Evolutionary conservation across 1,140 invertebrate genomes (phyloP), one percentile per base, ranked within the genome.

Genomic region (Drosophila arizonae): DNA sequence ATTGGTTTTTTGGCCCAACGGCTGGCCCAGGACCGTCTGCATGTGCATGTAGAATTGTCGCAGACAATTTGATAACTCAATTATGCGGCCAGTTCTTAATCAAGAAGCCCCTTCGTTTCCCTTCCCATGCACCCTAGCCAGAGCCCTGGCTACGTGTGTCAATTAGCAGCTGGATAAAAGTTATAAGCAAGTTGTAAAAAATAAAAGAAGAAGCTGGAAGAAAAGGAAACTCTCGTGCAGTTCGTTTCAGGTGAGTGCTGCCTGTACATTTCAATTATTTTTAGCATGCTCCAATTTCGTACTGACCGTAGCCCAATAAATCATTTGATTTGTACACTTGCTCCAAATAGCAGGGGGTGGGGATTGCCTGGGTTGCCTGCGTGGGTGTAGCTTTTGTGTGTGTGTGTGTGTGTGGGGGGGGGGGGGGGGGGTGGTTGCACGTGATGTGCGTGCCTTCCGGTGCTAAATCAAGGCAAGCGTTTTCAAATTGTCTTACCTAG

Each of bases 371-470:
- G 33, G 55, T 15, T 13, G n/a, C 15, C 30, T 13, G n/a, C 15
- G 28, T 24, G 6, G 21, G 6, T 28, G 26, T 28, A 28, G 5
- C 3, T 28, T 28, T 0, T 0, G 17, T 24, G 21, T 24, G 21
- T 24, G 21, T 28, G 26, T 0, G 17, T 24, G 21, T 24, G 21
- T 24, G 21, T 24, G 28, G 28, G 28, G 28, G 28, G 28, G 4
- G 3, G 6, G 5, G 8, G 33, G 6, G 36, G 13, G 9, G 6
- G 36, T 13, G 26, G 68, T 8, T 33, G 51, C 79, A 82, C 79
- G 82, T 86, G 79, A 75, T 79, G 79, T 88, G 84, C 84, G 84
- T 88, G 84, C 79, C 85, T 89, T 88, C 84, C 84, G 84, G 84
- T 75, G 67, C 84, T 88, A 88, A 88, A 88, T 88, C 84, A 88